These are phyloP conservation scores for Lamprologus lemairii DNA, from an alignment of 2,113 vertebrate genomes.

Conservation along the genomic window DNA sequence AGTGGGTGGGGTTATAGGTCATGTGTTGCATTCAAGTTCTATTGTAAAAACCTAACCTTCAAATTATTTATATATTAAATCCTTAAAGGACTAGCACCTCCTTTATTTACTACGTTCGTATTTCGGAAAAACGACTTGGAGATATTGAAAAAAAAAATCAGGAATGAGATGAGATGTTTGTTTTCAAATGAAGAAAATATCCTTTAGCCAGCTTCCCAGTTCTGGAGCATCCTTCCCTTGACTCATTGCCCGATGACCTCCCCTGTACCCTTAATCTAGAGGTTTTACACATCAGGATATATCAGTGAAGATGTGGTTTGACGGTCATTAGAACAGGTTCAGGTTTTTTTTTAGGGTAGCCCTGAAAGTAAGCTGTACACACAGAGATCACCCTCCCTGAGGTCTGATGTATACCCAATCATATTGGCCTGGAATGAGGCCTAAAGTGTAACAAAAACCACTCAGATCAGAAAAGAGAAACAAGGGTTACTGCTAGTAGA, in stretches of 20 bases:
- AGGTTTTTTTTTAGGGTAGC: not conserved
- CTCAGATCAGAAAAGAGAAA: not conserved
- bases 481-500: not conserved
- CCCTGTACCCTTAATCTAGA: not conserved
- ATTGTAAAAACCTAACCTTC: not conserved
- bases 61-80: not conserved
- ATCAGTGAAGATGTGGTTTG: not conserved
- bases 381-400: not conserved
- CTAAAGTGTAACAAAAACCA: not conserved
- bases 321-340: not conserved
- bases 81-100: not conserved
- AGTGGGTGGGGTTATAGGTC: not conserved
- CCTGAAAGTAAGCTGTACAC: not conserved
- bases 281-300: not conserved
- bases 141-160: not conserved
- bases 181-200: not conserved
- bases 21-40: conserved; percentile 27
- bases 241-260: not conserved
- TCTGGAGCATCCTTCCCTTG: not conserved
- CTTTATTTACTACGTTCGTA: not conserved
- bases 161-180: not conserved
- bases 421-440: not conserved
- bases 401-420: not conserved
- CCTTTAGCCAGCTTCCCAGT: not conserved
- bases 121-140: not conserved